Conservation (phyloP, 2,888 invertebrate species). For the Andricus quercusramuli region DNA sequence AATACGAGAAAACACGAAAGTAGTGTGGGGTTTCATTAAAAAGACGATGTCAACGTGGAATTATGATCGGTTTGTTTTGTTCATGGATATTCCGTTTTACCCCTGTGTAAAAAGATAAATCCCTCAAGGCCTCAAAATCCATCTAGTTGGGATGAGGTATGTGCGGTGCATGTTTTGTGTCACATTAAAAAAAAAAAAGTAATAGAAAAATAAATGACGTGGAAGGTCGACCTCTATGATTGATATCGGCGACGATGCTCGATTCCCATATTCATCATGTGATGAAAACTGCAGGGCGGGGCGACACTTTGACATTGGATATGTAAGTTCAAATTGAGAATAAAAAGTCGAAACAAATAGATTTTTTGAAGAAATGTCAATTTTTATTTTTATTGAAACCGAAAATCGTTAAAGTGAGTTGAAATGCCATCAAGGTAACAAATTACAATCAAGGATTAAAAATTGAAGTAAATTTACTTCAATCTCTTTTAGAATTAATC, state of each 20-base stretch:
- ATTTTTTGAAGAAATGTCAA: not conserved
- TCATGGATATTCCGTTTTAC: not conserved
- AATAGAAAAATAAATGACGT: not conserved
- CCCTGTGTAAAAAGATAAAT: too few species aligned
- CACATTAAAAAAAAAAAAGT: not conserved
- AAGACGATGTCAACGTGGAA: not conserved
- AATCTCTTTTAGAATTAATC: too few species aligned
- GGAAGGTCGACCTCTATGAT: not conserved
- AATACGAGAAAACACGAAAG: too few species aligned
- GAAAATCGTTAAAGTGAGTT: too few species aligned
- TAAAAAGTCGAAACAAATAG: not conserved
- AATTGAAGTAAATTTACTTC: too few species aligned
- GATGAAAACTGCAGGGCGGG: not conserved
- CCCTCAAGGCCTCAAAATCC: too few species aligned
- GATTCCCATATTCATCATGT: not conserved
- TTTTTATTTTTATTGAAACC: not conserved
- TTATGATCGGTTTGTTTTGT: not conserved
- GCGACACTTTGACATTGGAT: not conserved
- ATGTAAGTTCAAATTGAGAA: not conserved
- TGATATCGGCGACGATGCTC: conserved; percentile 1
- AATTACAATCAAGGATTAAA: too few species aligned
- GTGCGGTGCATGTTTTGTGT: not conserved
- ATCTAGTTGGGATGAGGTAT: not conserved
- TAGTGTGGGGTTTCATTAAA: too few species aligned
- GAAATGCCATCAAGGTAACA: too few species aligned